Evolutionary conservation across 2,888 invertebrate species (phyloP).

Genomic region (Aporophyla lueneburgensis): DNA sequence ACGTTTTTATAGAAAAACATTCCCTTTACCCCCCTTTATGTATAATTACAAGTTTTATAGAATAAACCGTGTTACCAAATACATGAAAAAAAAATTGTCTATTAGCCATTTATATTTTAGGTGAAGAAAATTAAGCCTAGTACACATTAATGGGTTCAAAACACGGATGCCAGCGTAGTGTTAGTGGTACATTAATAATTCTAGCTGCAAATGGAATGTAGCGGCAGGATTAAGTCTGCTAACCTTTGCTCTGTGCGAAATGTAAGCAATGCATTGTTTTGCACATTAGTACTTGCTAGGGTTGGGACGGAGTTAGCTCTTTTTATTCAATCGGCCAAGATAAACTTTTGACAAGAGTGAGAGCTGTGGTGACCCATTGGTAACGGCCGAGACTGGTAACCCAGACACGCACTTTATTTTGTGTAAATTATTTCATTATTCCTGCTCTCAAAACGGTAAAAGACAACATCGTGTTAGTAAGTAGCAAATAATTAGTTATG

Average conservation of each 20-base stretch:
- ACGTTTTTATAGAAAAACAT: background rate
- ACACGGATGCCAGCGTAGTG: slow-evolving; percentile 45
- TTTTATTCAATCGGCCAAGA: background rate
- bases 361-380: no score
- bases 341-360: no score
- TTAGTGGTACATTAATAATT: slow-evolving; percentile 63
- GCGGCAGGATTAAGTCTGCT: slow-evolving; percentile 62
- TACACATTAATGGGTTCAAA: slow-evolving; percentile 23
- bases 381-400: no score
- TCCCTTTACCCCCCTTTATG: background rate
- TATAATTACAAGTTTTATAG: background rate
- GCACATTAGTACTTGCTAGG: slow-evolving; percentile 52
- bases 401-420: no score
- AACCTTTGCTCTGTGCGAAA: slow-evolving; percentile 68
- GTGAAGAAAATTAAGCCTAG: background rate
- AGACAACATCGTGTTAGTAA: no score
- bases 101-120: background rate
- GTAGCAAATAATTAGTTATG: no score
- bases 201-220: slow-evolving; percentile 63
- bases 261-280: slow-evolving; percentile 69
- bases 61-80: background rate
- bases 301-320: slow-evolving; percentile 29
- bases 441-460: no score
- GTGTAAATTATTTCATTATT: no score
- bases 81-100: background rate